phyloP scores from a whole-genome alignment of 1,140 invertebrate genomes.

The Eubasilissa regina region DNA sequence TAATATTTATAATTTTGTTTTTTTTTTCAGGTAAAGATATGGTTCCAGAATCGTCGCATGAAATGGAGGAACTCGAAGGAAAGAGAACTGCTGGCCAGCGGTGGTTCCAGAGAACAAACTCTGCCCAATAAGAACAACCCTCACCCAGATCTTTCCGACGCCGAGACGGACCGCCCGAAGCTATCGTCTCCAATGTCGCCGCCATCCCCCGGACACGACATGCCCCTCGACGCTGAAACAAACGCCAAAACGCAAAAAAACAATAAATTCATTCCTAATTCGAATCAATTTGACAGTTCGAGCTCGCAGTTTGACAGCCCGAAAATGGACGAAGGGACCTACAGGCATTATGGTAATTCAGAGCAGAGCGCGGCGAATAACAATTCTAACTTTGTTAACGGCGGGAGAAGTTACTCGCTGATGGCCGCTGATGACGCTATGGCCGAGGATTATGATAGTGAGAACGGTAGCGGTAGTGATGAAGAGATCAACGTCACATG shows the following conservation, averaged over 20 bases:
- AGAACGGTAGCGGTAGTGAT: conserved; percentile 82
- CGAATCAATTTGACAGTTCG: conserved; percentile 7
- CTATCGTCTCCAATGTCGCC: conserved; percentile 73
- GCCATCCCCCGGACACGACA: conserved; percentile 59
- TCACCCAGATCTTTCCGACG: conserved; percentile 95
- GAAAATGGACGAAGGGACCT: neutral
- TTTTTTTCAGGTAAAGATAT: conserved; percentile 91
- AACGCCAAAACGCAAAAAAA: conserved; percentile 63
- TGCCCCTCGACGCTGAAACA: conserved; percentile 49
- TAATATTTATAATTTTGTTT: conserved; percentile 51
- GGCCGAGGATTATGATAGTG: conserved; percentile 76
- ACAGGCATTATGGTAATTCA: conserved; percentile 16
- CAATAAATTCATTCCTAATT: conserved; percentile 55
- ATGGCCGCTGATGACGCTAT: conserved; percentile 72
- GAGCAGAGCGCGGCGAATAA: conserved; percentile 57
- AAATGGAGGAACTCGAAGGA: conserved; percentile 99
- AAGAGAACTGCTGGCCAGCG: conserved; percentile 91
- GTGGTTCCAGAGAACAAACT: conserved; percentile 94
- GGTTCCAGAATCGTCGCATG: conserved; percentile 97
- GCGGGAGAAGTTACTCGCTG: conserved; percentile 69
- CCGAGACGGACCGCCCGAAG: conserved; percentile 83
- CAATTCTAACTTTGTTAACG: conserved; percentile 67
- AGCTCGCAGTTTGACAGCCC: conserved; percentile 51
- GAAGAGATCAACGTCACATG: conserved; percentile 89
- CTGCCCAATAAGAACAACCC: conserved; percentile 97